Base-by-base conservation (phyloP, 2,797 vertebrate genomes). In the Rhinogobio ventralis region DNA sequence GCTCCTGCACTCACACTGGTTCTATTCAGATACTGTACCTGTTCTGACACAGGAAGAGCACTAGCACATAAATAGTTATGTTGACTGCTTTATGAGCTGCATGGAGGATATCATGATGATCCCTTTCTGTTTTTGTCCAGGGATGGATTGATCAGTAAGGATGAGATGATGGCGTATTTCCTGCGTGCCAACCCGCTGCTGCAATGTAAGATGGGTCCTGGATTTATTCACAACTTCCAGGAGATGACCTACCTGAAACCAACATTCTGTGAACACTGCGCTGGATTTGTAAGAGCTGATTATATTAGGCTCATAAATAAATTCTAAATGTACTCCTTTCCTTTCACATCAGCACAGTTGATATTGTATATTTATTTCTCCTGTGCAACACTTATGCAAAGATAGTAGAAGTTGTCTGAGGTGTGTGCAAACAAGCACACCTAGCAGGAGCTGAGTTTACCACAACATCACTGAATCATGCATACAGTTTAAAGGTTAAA, bases 141-240 rank as follows among this genome's bases (percentile, higher is more conserved):
- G 92, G 98, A 99, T 86, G 98, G 98, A 25, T 92, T 97, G 81
- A 99, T 99, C 91, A 99, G 97, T 93, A 99, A 99, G 92, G 97
- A 97, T 85, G 98, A 99, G 93, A 99, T 99, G 98, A 97, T 97
- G 90, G 97, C 97, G 1, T 99, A 98, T 90, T 99, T 98, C 91
- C 94, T 99, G 55, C 95, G 97, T 84, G 98, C 98, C 13, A 99
- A 98, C 94, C 97, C 98, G 1, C 95, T 98, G 74, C 96, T 99
- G 33, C 97, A 98, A 90, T 97, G 96, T 91, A 97, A 97, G 93
- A 98, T 99, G 97, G 97, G 97, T 74, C 98, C 97, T 0, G 97
- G 97, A 25, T 99, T 99, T 91, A 93, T 98, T 87, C 98, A 99
- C 84, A 98, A 95, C 90, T 99, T 99, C 90, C 97, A 98, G 89